Conservation (phyloP, 2,113 vertebrate species). For the Pycnonotus jocosus region DNA sequence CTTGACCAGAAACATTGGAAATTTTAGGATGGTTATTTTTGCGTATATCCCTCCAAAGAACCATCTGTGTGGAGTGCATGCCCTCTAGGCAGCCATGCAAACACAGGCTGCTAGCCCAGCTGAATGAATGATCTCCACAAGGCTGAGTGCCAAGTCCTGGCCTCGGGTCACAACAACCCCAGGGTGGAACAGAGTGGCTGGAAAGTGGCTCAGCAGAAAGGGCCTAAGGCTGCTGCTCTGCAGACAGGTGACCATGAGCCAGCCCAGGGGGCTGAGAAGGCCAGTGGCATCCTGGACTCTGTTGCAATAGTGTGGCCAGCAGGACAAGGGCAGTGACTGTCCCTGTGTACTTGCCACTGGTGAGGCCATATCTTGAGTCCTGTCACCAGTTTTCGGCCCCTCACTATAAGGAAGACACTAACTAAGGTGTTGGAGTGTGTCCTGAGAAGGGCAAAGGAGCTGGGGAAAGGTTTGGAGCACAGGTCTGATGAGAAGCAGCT, state of each 20-base stretch:
- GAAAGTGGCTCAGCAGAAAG: not conserved
- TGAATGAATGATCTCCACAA: not conserved
- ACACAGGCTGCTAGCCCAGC: not conserved
- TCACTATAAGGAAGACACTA: not conserved
- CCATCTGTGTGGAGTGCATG: fast-evolving
- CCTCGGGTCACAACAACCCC: not conserved
- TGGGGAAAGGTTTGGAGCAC: not conserved
- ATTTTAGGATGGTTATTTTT: not conserved
- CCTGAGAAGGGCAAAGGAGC: not conserved
- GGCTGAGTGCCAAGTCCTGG: not conserved
- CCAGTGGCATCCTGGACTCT: fast-evolving
- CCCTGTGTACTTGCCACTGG: not conserved
- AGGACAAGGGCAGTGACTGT: not conserved
- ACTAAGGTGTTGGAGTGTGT: not conserved
- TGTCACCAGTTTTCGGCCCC: not conserved
- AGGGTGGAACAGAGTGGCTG: not conserved
- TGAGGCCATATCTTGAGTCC: fast-evolving
- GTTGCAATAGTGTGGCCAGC: not conserved
- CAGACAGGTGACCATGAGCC: not conserved
- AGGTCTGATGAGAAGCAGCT: not conserved
- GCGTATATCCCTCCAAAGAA: not conserved
- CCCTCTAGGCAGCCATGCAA: not conserved
- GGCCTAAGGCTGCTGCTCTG: not conserved
- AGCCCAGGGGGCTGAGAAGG: not conserved
- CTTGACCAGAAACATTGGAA: not conserved